Evolutionary conservation across 2,888 invertebrate genomes (phyloP).

Genomic region (Calliscelio sp.): DNA sequence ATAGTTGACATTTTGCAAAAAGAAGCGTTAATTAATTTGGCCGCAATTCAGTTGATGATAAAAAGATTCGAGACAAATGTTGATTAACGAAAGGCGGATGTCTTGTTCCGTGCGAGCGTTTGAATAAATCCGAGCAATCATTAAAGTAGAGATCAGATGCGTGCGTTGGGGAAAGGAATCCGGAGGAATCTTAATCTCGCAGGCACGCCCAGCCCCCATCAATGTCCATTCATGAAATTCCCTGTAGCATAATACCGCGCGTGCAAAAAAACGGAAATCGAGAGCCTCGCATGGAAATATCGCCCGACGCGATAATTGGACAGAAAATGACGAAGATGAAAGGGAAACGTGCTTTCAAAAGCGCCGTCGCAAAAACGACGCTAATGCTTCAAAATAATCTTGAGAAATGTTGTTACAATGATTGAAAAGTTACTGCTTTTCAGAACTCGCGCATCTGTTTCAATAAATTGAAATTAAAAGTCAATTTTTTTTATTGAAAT

Average conservation of each 20-base stretch:
- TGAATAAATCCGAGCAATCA: conserved; percentile 69
- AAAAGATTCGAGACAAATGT: conserved; percentile 40
- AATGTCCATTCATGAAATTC: conserved; percentile 71
- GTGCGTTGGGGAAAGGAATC: conserved; percentile 36
- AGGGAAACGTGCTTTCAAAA: conserved; percentile 29
- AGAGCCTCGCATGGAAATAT: conserved; percentile 56
- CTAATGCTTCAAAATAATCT: conserved; percentile 45
- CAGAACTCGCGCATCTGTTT: too few relatives aligned
- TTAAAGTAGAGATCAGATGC: conserved; percentile 69
- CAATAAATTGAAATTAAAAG: too few relatives aligned
- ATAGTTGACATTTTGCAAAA: too few relatives aligned
- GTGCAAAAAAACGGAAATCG: conserved; percentile 51
- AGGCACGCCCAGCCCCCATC: conserved; percentile 68
- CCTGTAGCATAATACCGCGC: conserved; percentile 63
- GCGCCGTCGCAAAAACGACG: conserved; percentile 1
- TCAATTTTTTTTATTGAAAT: too few relatives aligned
- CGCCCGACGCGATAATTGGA: conserved; percentile 62
- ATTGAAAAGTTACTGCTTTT: conserved; percentile 28
- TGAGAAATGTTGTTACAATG: conserved; percentile 25
- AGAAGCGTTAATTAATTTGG: conserved; percentile 12
- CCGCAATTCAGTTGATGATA: too few relatives aligned
- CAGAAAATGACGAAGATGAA: conserved; percentile 59
- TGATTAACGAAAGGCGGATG: conserved; percentile 38
- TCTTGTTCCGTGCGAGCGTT: conserved; percentile 47
- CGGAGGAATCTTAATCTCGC: conserved; percentile 67